Conservation (phyloP, 2,113 vertebrate species). For the Cinclus mexicanus region DNA sequence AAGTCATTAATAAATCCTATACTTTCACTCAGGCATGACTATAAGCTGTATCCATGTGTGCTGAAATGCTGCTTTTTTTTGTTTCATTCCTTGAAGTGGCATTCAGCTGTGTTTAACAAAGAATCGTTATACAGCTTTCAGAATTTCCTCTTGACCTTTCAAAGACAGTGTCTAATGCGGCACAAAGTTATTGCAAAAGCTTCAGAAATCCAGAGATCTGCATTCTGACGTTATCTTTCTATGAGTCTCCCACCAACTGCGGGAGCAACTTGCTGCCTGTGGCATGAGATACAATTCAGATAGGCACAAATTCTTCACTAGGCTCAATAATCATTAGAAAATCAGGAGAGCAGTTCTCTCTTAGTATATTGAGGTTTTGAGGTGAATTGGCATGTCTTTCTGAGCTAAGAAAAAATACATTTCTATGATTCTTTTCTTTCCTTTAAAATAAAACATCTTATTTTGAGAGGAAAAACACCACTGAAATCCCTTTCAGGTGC, state of each 20-base stretch:
- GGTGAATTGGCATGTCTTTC: background rate
- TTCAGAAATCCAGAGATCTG: background rate
- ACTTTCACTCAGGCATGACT: background rate
- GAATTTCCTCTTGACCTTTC: background rate
- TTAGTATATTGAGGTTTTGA: background rate
- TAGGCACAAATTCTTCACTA: background rate
- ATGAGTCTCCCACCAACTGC: background rate
- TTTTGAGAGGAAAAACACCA: background rate
- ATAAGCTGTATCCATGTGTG: background rate
- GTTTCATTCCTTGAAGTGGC: background rate
- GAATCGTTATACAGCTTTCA: fast-evolving
- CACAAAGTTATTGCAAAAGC: background rate
- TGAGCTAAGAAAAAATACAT: background rate
- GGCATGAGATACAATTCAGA: background rate
- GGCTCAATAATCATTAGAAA: background rate
- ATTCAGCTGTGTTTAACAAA: background rate
- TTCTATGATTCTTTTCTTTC: background rate
- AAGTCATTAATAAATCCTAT: background rate
- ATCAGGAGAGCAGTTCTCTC: background rate
- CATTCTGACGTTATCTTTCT: background rate
- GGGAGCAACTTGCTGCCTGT: constrained; percentile 11
- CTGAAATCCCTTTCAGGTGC: background rate
- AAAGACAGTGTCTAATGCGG: background rate
- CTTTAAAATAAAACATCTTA: background rate
- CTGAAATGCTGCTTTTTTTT: background rate